Evolutionary conservation across 2,888 invertebrate species (phyloP), one percentile per base, ranked within the genome.

Genomic region (Nasonia oneida): DNA sequence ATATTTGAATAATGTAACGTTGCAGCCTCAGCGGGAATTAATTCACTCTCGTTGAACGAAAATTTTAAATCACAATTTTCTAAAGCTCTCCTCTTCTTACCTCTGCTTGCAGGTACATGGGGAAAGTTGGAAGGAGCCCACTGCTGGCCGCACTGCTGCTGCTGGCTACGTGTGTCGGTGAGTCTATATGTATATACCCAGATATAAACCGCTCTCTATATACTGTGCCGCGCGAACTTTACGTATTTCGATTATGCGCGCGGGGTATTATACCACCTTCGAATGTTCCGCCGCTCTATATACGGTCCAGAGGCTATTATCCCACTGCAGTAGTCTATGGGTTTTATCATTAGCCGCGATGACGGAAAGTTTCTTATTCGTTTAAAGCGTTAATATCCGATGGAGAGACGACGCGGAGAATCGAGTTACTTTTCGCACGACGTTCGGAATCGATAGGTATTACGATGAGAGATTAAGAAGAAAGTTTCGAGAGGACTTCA

Each of bases 131-230:
- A 8, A 84, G 77, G 74, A 61, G 29, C 14, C 6, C 23, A n/a
- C n/a, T 67, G 23, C n/a, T 85, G n/a, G 61, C 53, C 50, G 70
- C 67, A 10, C 47, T 47, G 10, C 57, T 84, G 29, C 74, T 87
- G 67, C 29, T 86, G 80, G 70, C 74, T 67, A 77, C 80, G 1
- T 80, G 82, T 75, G 81, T 82, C 37, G 84, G 87, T 87, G 81
- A 87, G 87, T 83, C 47, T 64, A 64, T 47, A 29, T 29, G 15
- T 23, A 64, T 47, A 15, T 23, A 37, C 15, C 23, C 73, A 57
- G 76, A 86, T 76, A 82, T 76, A 82, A 74, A 73, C 74, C 50
- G 23, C 47, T 37, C 37, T 37, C 37, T 37, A 3, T 37, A 29
- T 37, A 5, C 37, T 37, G 3, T 37, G 3, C 4, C 37, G 3